phyloP scores from a whole-genome alignment of 2,797 vertebrate species.

The Muscicapa comitata region DNA sequence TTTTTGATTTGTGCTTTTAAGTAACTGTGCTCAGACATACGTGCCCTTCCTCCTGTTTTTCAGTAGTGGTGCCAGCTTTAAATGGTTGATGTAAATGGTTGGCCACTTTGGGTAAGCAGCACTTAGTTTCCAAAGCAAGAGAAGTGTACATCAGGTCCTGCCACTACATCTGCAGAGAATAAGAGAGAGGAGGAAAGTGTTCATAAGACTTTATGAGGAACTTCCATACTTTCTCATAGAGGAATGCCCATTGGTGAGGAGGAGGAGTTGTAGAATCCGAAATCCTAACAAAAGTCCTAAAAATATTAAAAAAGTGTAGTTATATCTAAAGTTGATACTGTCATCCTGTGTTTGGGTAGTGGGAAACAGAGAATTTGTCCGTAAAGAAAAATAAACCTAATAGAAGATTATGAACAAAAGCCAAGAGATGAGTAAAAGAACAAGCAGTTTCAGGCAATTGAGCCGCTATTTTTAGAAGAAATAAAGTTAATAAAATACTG shows the following conservation, averaged over 20 bases:
- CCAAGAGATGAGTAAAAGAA: background rate
- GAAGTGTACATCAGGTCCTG: background rate
- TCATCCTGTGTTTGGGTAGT: background rate
- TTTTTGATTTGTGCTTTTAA: background rate
- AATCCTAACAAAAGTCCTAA: background rate
- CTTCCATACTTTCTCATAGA: background rate
- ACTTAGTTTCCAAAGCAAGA: background rate
- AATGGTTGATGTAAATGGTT: background rate
- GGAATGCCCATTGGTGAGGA: background rate
- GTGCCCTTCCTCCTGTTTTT: background rate
- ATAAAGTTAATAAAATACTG: background rate
- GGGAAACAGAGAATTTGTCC: background rate
- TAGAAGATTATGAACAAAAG: background rate
- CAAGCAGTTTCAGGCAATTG: background rate
- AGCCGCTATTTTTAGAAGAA: background rate
- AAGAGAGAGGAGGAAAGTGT: background rate
- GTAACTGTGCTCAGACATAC: fast-evolving
- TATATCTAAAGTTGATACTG: background rate
- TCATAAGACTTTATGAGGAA: background rate
- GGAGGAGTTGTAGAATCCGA: background rate
- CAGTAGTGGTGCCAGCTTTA: fast-evolving
- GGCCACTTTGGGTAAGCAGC: background rate
- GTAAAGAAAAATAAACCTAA: background rate
- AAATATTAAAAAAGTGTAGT: background rate
- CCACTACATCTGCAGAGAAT: background rate